These are phyloP conservation scores for Tenthredo amoena DNA, from an alignment of 2,888 invertebrate species.

Conservation along the genomic window DNA sequence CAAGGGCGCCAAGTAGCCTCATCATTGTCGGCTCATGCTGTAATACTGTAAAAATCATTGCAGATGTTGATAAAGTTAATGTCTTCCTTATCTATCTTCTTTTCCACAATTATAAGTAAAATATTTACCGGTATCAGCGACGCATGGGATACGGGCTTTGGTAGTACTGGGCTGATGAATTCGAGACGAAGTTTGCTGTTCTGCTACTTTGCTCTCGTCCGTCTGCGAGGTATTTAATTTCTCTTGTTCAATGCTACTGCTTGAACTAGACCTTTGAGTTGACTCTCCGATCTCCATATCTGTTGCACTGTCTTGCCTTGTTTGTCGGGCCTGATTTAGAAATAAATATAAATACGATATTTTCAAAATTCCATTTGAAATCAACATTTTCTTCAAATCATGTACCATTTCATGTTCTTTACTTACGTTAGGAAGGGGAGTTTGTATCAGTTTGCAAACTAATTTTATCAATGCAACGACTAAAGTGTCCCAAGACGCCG, in stretches of 20 bases:
- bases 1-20: slow-evolving; percentile 89
- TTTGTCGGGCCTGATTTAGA: slow-evolving; percentile 60
- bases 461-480: slow-evolving; percentile 87
- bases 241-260: slow-evolving; percentile 64
- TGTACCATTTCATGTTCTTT: slow-evolving; percentile 53
- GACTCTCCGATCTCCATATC: slow-evolving; percentile 72
- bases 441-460: slow-evolving; percentile 83
- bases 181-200: slow-evolving; percentile 77
- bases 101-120: neutral
- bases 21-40: slow-evolving; percentile 91
- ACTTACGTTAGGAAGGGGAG: slow-evolving; percentile 80
- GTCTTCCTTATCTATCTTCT: neutral
- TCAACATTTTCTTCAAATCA: neutral
- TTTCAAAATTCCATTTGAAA: neutral
- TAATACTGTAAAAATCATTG: slow-evolving; percentile 79
- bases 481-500: slow-evolving; percentile 86
- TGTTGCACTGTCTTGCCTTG: slow-evolving; percentile 63
- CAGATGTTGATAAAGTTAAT: neutral
- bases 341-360: slow-evolving; percentile 16
- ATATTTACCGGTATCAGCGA: slow-evolving; percentile 85
- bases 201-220: slow-evolving; percentile 90
- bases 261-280: slow-evolving; percentile 60
- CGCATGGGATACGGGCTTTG: slow-evolving; percentile 81
- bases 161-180: slow-evolving; percentile 66
- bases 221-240: slow-evolving; percentile 83